phyloP scores from a whole-genome alignment of 2,797 vertebrate species.

The Tangara arthus region DNA sequence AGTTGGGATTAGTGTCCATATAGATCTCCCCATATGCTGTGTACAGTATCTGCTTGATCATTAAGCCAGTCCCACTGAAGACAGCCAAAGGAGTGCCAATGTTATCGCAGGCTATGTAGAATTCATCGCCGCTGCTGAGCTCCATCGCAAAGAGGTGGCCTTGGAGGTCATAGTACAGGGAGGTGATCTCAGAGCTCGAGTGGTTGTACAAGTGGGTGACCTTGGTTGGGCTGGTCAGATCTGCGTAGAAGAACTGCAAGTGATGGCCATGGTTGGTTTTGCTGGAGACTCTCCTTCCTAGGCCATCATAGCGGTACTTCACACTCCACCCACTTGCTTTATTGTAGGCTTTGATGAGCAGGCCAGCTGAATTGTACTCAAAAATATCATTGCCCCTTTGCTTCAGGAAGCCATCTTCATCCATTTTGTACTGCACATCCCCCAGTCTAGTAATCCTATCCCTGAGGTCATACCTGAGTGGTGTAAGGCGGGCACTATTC shows the following conservation, averaged over 20 bases:
- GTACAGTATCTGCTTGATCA: constrained; percentile 96
- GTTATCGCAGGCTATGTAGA: constrained; percentile 97
- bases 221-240: constrained; percentile 91
- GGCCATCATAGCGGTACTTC: constrained; percentile 91
- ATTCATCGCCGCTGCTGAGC: constrained; percentile 94
- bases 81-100: constrained; percentile 95
- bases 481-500: constrained; percentile 93
- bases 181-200: constrained; percentile 95
- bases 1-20: constrained; percentile 93
- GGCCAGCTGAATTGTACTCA: constrained; percentile 92
- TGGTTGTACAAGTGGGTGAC: constrained; percentile 99
- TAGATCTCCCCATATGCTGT: constrained; percentile 98
- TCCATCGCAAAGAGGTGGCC: constrained; percentile 99
- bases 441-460: constrained; percentile 94
- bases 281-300: constrained; percentile 93
- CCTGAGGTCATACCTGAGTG: constrained; percentile 90
- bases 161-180: constrained; percentile 97
- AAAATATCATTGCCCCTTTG: constrained; percentile 93
- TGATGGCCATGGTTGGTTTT: constrained; percentile 87
- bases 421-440: constrained; percentile 91
- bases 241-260: constrained; percentile 97
- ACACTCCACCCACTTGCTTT: constrained; percentile 89
- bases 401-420: constrained; percentile 94
- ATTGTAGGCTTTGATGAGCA: constrained; percentile 93
- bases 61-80: constrained; percentile 92